Conservation (phyloP, 2,797 vertebrate species). For the Neosilurus hyrtlii region DNA sequence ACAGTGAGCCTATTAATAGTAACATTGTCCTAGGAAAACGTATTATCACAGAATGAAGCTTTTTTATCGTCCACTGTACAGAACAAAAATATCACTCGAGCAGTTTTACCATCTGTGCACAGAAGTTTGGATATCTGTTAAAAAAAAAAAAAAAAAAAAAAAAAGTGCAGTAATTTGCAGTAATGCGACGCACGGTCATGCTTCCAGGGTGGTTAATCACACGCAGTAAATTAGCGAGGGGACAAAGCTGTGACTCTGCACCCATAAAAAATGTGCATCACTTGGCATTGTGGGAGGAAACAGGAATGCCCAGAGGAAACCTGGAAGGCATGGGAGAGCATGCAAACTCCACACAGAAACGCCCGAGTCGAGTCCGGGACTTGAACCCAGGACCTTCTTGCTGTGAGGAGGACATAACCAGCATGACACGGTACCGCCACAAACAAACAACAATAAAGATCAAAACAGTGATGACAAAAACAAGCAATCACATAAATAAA, state of each 20-base stretch:
- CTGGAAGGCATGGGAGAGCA: too few relatives aligned
- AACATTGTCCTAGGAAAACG: neutral
- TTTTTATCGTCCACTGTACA: neutral
- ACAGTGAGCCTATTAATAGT: neutral
- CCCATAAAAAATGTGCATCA: too few relatives aligned
- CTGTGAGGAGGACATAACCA: too few relatives aligned
- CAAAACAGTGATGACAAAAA: too few relatives aligned
- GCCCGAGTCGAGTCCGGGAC: too few relatives aligned
- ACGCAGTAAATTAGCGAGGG: neutral
- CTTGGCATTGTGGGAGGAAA: too few relatives aligned
- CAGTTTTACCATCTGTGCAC: slow-evolving; percentile 18
- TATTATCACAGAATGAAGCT: neutral
- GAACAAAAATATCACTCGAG: neutral
- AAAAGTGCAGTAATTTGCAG: neutral
- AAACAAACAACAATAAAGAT: too few relatives aligned
- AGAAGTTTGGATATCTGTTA: neutral
- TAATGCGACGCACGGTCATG: neutral
- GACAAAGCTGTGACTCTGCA: neutral
- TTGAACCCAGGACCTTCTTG: too few relatives aligned
- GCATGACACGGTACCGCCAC: too few relatives aligned
- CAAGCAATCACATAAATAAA: too few relatives aligned
- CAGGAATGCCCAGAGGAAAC: too few relatives aligned
- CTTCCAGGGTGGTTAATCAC: neutral
- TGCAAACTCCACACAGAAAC: too few relatives aligned
- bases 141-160: neutral